Conservation (phyloP, 2,888 invertebrate genomes). For the Drosophila borealis region DNA sequence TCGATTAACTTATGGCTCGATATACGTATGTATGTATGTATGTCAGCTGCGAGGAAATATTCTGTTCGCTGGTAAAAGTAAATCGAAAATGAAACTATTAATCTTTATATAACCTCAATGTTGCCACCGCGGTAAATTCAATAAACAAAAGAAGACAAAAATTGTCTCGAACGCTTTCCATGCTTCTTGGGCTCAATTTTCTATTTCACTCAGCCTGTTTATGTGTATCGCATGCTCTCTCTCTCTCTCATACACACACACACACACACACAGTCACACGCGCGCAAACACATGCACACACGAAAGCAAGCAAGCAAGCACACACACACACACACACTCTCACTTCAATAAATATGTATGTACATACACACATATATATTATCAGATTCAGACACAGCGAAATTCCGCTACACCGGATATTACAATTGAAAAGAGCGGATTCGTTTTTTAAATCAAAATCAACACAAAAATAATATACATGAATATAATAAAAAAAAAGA, state of each 20-base stretch:
- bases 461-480: slow-evolving; percentile 47
- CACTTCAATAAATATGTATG: slow-evolving; percentile 1
- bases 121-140: slow-evolving; percentile 52
- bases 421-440: slow-evolving; percentile 78
- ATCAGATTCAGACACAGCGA: slow-evolving; percentile 56
- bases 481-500: slow-evolving; percentile 10
- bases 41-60: slow-evolving; percentile 11
- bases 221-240: slow-evolving; percentile 35
- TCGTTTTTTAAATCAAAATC: slow-evolving; percentile 56
- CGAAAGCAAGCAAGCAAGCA: slow-evolving; percentile 7
- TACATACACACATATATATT: slow-evolving; percentile 7
- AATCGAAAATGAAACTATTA: slow-evolving; percentile 14
- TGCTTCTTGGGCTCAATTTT: slow-evolving; percentile 41
- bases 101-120: slow-evolving; percentile 66
- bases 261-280: slow-evolving; percentile 14
- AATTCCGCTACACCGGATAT: slow-evolving; percentile 80
- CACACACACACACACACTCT: slow-evolving; percentile 16
- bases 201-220: slow-evolving; percentile 46
- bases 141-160: slow-evolving; percentile 50
- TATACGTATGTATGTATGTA: background rate
- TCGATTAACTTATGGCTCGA: slow-evolving; percentile 20
- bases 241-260: slow-evolving; percentile 16
- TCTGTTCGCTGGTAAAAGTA: background rate
- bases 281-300: slow-evolving; percentile 3
- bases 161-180: slow-evolving; percentile 30